Base-by-base conservation (phyloP, 2,888 invertebrate species). In the Stenoptilia bipunctidactyla region DNA sequence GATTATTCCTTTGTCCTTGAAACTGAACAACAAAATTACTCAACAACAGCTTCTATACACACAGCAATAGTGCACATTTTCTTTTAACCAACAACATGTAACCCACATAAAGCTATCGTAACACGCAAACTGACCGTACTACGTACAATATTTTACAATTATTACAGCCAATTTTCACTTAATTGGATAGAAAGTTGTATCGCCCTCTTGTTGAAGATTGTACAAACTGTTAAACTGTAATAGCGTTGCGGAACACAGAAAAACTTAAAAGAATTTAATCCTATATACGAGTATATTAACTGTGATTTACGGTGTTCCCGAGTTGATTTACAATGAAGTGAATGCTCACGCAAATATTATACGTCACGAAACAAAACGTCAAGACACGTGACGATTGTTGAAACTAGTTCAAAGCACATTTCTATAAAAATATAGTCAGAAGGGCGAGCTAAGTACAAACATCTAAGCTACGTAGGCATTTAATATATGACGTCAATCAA, bases 1-100 rank as follows among this genome's bases (percentile, higher is more conserved):
- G n/a, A 39, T 68, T 63, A 63, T 53, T 61, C 57, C 42, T 48
- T 43, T 52, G 53, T 41, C 64, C 61, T 64, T 61, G 63, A 53
- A 53, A 47, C 47, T 42, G 47, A 8, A 30, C 4, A 30, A 30
- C 4, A 3, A 3, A 30, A 30, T 3, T 30, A 12, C 30, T 12
- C 30, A 8, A 9, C 10, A 30, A 30, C 30, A 2, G 4, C 4
- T 12, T n/a, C 30, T 9, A 30, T 30, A 8, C 30, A 8, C 30
- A 10, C n/a, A 25, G 12, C 9, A 30, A 30, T 20, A 20, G 20
- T 8, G 20, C 20, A 20, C 20, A 20, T 20, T 20, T 20, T 20
- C 9, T 8, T 30, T 8, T n/a, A 30, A 30, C 30, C 30, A n/a
- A 30, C n/a, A 30, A 30, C n/a, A 12, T n/a, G 30, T 12, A 30